Conservation (phyloP, 2,113 vertebrate species). For the Erinaceus europaeus region DNA sequence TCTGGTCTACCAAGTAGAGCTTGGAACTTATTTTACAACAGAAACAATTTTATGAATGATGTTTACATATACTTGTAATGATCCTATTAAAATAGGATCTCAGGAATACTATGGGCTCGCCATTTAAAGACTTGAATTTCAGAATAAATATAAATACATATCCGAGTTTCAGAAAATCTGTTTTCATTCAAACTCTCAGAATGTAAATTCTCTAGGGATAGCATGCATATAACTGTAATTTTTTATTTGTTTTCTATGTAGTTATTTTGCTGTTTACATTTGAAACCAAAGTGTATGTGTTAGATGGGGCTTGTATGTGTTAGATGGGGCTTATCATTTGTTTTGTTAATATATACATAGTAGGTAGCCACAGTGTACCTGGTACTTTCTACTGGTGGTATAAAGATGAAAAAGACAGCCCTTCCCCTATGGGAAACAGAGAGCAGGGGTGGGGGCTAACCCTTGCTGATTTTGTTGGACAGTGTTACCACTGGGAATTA, state of each 20-base stretch:
- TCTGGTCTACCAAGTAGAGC: neutral
- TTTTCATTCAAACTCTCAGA: conserved; percentile 19
- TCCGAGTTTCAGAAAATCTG: conserved; percentile 38
- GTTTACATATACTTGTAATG: neutral
- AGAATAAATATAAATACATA: too few relatives aligned
- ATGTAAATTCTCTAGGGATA: conserved; percentile 15
- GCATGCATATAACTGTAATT: neutral
- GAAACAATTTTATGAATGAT: conserved; percentile 44
- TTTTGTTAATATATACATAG: conserved; percentile 45
- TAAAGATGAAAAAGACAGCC: conserved; percentile 31
- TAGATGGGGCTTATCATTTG: neutral
- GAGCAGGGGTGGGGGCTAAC: neutral
- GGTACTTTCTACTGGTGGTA: neutral
- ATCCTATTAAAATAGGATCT: neutral
- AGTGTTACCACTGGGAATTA: conserved; percentile 10
- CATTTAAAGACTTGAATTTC: conserved; percentile 6
- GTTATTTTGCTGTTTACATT: conserved; percentile 46
- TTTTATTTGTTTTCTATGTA: conserved; percentile 34
- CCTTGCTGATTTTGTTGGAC: neutral
- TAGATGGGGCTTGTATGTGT: neutral
- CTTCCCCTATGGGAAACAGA: neutral
- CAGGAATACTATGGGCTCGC: neutral
- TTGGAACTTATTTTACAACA: conserved; percentile 24
- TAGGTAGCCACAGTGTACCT: neutral
- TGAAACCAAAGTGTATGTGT: conserved; percentile 31